Percentiles rank a stretch among this genome's conserved stretches.
These are phyloP conservation scores for Sicus ferrugineus DNA, from an alignment of 2,888 invertebrate species.

Conservation along the genomic window DNA sequence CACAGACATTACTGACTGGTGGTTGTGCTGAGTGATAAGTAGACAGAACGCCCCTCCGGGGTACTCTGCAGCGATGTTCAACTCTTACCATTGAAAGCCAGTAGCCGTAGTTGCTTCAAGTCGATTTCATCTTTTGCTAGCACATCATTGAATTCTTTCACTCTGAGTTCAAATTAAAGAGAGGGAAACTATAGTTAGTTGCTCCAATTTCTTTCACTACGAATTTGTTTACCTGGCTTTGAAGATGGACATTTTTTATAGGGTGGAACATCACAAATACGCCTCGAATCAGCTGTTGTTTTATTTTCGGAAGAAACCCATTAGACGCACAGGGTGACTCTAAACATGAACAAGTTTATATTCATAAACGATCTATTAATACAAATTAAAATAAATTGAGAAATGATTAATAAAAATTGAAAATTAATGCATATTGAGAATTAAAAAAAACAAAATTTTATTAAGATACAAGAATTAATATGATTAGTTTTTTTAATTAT, in stretches of 20 bases:
- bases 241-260: constrained; percentile 59
- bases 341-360: no score
- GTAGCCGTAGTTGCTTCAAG: constrained; percentile 71
- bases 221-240: constrained; percentile 58
- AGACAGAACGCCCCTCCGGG: background rate
- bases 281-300: constrained; percentile 35
- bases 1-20: no score
- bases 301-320: constrained; percentile 32
- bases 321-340: no score
- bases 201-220: constrained; percentile 15
- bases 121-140: constrained; percentile 77
- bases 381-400: no score
- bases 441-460: no score
- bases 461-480: no score
- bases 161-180: constrained; percentile 65
- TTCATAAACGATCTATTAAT: no score
- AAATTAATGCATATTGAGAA: no score
- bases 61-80: background rate
- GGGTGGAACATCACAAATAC: background rate
- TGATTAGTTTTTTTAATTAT: no score
- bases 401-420: no score
- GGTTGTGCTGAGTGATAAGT: no score
- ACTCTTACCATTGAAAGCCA: constrained; percentile 81
- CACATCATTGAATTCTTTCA: constrained; percentile 81
- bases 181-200: background rate